phyloP scores from a whole-genome alignment of 2,797 vertebrate genomes.

The Columba guinea region DNA sequence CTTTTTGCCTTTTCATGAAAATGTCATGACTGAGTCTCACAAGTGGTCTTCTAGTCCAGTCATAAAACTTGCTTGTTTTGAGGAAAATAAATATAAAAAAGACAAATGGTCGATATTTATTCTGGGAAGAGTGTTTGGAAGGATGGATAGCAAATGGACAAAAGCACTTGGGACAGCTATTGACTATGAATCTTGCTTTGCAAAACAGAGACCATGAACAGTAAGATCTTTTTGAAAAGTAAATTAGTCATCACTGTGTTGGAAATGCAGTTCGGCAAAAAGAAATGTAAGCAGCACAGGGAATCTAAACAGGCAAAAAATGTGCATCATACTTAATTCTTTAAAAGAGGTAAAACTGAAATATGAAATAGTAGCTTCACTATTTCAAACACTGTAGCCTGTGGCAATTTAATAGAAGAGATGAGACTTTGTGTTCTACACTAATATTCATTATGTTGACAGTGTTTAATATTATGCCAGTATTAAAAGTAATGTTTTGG shows the following conservation, averaged over 20 bases:
- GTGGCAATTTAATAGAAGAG: conserved; percentile 19
- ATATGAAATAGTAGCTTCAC: neutral
- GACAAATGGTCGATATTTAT: neutral
- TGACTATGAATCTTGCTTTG: neutral
- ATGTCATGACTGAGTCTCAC: accelerated
- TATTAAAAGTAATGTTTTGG: conserved; percentile 43
- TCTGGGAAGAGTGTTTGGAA: neutral
- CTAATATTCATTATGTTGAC: conserved; percentile 48
- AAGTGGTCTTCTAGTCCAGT: neutral
- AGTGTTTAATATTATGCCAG: conserved; percentile 37
- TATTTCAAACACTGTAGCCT: neutral
- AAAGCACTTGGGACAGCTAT: neutral
- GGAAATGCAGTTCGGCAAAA: neutral
- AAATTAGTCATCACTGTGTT: neutral
- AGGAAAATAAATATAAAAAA: neutral
- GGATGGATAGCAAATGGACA: neutral
- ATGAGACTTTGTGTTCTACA: conserved; percentile 34
- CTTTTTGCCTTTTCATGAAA: neutral
- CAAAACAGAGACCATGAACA: neutral
- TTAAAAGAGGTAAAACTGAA: neutral
- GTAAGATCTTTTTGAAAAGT: neutral
- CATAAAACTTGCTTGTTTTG: neutral
- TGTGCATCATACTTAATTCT: neutral
- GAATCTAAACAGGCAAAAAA: neutral
- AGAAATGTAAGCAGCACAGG: neutral